phyloP scores from a whole-genome alignment of 2,113 vertebrate species.

The Chloropsis hardwickii region DNA sequence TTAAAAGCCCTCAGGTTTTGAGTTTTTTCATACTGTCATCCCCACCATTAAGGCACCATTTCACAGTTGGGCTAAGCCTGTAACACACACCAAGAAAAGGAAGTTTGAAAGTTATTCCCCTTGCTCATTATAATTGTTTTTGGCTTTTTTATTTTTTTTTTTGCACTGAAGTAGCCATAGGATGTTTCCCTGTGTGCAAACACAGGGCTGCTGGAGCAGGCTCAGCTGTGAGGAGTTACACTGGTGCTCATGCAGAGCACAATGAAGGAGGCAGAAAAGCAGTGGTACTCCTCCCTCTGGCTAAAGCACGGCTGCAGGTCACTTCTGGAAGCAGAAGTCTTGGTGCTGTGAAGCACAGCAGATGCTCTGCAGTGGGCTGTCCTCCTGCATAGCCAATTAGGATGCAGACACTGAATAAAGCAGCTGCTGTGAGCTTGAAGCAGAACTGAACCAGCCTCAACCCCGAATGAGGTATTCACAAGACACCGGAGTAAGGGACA shows the following conservation, averaged over 20 bases:
- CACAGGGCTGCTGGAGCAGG: background rate
- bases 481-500: background rate
- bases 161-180: background rate
- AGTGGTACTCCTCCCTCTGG: background rate
- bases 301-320: background rate
- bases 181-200: background rate
- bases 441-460: background rate
- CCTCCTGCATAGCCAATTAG: constrained; percentile 50
- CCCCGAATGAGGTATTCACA: background rate
- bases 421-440: background rate
- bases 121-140: background rate
- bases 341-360: constrained; percentile 8
- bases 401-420: constrained; percentile 30
- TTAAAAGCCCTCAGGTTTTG: constrained; percentile 49
- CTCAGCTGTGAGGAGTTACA: background rate
- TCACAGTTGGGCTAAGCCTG: constrained; percentile 37
- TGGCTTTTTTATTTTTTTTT: background rate
- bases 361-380: constrained; percentile 54
- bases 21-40: constrained; percentile 40
- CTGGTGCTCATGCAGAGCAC: background rate
- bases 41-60: constrained; percentile 38
- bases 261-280: background rate
- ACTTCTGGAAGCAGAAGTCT: background rate
- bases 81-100: constrained; percentile 41
- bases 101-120: constrained; percentile 16